Base-by-base conservation (phyloP, 2,888 invertebrate genomes). In the Acronicta alni region DNA sequence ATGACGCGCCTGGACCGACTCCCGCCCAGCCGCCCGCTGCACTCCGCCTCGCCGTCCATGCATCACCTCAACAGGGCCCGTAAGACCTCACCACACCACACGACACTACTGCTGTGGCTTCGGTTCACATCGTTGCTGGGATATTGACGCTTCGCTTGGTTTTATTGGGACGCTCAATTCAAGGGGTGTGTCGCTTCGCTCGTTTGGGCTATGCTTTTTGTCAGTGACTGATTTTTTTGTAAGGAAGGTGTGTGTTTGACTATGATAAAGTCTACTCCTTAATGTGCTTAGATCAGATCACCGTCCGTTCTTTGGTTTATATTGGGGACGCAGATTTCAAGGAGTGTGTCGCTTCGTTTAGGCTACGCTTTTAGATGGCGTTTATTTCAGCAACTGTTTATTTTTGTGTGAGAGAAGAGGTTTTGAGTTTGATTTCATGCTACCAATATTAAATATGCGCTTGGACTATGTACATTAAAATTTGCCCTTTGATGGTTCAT, bases 1-100 rank as follows among this genome's bases (percentile, higher is more conserved):
- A 98, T 98, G 98, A 97, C 98, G 86, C 97, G 98, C 82, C 96
- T 98, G 95, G 98, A 98, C 96, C 83, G 84, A 26, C 82, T 92
- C 67, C 88, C 89, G 39, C 53, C 83, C 30, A 60, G 71, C 65
- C 80, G 85, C n/a, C 82, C 85, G 64, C 77, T 85, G 52, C 84
- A 82, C 74, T 79, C 85, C 47, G 80, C 85, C 49, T 87, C 89
- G 67, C 90, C 90, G 6, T 86, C 89, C 66, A 81, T 89, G 85
- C 91, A 87, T 65, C 91, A 91, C 67, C 89, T 90, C 83, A 86
- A 86, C 89, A 83, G 90, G 84, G 86, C 84, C 62, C 91, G 91
- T 91, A 88, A 89, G 90, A 84, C 58, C 57, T 35, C 35, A n/a
- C n/a, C n/a, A 53, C 44, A n/a, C n/a, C n/a, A n/a, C 38, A 9